Percentiles rank a stretch among this genome's conserved stretches.
phyloP scores from a whole-genome alignment of 2,113 vertebrate species.

The Clarias gariepinus region DNA sequence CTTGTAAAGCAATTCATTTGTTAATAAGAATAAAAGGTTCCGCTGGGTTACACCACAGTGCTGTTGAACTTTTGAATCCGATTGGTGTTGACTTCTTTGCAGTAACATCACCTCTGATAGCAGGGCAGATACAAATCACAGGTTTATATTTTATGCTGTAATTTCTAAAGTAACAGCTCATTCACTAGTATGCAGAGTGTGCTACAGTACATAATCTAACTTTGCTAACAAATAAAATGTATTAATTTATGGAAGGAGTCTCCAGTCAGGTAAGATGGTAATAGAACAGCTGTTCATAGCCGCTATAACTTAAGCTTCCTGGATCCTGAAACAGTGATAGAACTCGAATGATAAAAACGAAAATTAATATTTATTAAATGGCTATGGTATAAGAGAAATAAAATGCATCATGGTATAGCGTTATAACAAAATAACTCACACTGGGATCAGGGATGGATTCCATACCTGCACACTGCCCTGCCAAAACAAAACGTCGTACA shows the following conservation, averaged over 20 bases:
- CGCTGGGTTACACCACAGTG: not conserved
- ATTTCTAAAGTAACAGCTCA: not conserved
- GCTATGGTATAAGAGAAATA: not conserved
- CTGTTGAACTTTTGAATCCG: not conserved
- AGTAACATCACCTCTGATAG: not conserved
- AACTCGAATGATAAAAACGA: not conserved
- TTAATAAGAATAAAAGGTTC: slow-evolving; percentile 22
- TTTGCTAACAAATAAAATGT: not conserved
- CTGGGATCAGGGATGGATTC: too few species aligned
- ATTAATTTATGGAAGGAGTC: not conserved
- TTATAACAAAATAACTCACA: not conserved
- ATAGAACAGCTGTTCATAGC: not conserved
- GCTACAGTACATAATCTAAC: not conserved
- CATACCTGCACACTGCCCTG: too few species aligned
- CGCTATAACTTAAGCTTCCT: not conserved
- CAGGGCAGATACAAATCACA: not conserved
- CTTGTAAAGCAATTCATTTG: slow-evolving; percentile 24
- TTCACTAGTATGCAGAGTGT: not conserved
- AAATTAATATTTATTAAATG: not conserved
- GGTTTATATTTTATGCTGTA: not conserved
- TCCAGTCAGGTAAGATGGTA: not conserved
- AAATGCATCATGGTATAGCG: not conserved
- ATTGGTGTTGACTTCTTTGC: not conserved
- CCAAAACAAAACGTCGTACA: too few species aligned
- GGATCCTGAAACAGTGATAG: not conserved